Base-by-base conservation (phyloP, 2,888 invertebrate genomes). In the Leucophenga montana region DNA sequence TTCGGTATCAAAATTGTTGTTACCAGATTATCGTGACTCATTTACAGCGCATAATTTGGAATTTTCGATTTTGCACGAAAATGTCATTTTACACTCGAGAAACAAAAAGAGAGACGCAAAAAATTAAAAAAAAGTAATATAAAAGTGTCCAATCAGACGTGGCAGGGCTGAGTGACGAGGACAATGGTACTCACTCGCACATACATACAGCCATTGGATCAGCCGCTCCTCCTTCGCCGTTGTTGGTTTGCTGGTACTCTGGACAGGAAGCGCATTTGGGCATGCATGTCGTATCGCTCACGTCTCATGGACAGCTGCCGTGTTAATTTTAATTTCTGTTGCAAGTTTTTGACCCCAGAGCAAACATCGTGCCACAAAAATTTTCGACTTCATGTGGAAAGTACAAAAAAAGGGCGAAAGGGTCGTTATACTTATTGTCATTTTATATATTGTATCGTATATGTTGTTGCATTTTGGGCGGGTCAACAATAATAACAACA, bases 21-120 rank as follows among this genome's bases (percentile, higher is more conserved):
- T 33, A 27, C 27, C 8, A 33, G 27, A 8, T n/a, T 44, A n/a
- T 71, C 70, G 72, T 77, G 77, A 77, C 73, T 77, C 77, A 75
- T 64, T 62, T 57, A 61, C 16, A 53, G 65, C 48, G 46, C 62
- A 64, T 20, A 64, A 64, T 48, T 46, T 64, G 46, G 46, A 61
- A 39, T 66, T 57, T 56, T 76, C 68, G 69, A 66, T 73, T 75
- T 33, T 71, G 75, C 75, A 57, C 71, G 69, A 74, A 57, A 57
- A 59, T 59, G 67, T 48, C 67, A 67, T 64, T 64, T 48, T 27
- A 27, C 11, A 27, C 59, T 27, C 11, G 13, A 11, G 27, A 56
- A 20, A 22, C 6, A 9, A 56, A 27, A 56, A 56, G 14, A 20
- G 8, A 56, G 16, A 53, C 27, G 22, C 14, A 27, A n/a, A 31